Conservation (phyloP, 2,797 vertebrate genomes). For the Zalophus californianus region DNA sequence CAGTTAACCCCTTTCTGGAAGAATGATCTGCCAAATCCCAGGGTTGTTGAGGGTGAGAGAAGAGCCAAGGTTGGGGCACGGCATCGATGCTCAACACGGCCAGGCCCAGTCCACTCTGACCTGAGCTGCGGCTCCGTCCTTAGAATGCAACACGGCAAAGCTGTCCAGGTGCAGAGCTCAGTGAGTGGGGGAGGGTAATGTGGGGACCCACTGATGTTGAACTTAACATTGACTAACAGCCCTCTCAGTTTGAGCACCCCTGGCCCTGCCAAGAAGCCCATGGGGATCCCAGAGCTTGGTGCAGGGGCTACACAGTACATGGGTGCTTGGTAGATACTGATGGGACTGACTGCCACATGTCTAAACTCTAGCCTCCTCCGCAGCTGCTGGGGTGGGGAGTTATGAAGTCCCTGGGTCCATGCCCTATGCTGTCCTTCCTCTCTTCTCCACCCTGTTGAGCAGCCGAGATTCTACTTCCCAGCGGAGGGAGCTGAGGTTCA, state of each 20-base stretch:
- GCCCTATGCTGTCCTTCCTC: not conserved
- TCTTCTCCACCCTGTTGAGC: too few species aligned
- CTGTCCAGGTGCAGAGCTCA: not conserved
- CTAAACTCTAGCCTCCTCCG: not conserved
- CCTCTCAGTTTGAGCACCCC: not conserved
- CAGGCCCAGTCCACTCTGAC: not conserved
- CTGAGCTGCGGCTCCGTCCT: not conserved
- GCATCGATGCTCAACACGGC: accelerated
- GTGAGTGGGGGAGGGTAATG: accelerated
- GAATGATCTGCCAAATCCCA: not conserved
- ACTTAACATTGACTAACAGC: not conserved
- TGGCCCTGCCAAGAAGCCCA: not conserved
- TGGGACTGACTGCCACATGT: too few species aligned
- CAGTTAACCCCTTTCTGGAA: not conserved
- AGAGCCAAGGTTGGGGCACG: not conserved
- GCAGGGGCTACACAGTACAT: too few species aligned
- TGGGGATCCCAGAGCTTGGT: not conserved
- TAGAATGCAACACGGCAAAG: not conserved
- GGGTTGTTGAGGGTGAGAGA: too few species aligned
- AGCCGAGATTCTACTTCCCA: not conserved
- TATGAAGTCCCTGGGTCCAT: not conserved
- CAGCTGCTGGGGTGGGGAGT: not conserved
- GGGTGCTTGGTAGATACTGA: not conserved
- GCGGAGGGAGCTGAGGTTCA: not conserved
- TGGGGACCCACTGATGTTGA: not conserved